Conservation (phyloP, 2,113 vertebrate species). For the Labeo rohita region DNA sequence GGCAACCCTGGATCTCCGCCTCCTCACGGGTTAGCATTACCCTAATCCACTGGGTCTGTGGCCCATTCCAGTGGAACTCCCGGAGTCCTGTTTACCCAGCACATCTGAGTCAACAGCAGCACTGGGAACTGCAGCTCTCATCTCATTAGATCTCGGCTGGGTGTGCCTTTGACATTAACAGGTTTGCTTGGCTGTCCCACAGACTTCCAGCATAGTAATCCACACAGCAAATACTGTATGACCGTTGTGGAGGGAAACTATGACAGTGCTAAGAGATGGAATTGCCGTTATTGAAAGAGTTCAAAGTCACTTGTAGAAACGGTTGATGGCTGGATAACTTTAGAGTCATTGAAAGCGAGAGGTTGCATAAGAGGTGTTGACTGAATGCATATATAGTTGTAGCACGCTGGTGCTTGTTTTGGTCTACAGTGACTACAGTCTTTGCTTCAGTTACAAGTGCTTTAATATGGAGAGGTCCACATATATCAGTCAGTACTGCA, state of each 20-base stretch:
- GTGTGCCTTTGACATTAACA: slow-evolving; percentile 54
- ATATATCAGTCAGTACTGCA: not conserved
- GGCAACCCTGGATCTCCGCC: slow-evolving; percentile 70
- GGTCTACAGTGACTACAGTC: not conserved
- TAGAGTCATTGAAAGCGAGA: not conserved
- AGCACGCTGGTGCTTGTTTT: slow-evolving; percentile 2
- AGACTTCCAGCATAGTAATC: slow-evolving; percentile 36
- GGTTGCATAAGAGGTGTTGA: slow-evolving; percentile 6
- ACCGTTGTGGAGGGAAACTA: not conserved
- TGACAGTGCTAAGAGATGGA: not conserved
- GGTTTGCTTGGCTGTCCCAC: slow-evolving; percentile 2
- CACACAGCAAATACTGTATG: slow-evolving; percentile 36
- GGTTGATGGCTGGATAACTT: not conserved
- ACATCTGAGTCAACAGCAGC: slow-evolving; percentile 83
- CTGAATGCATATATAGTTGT: not conserved
- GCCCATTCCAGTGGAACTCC: slow-evolving; percentile 76
- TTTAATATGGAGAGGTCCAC: not conserved
- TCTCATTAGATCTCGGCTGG: slow-evolving; percentile 42
- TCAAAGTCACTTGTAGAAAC: not conserved
- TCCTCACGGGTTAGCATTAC: slow-evolving; percentile 75
- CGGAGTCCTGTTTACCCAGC: slow-evolving; percentile 78
- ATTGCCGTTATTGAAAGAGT: not conserved
- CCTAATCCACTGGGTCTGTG: slow-evolving; percentile 81
- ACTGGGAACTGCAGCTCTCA: slow-evolving; percentile 36
- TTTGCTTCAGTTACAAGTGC: not conserved